phyloP scores from a whole-genome alignment of 92 coral and sea anemone species.

The Parazoanthus darwini region DNA sequence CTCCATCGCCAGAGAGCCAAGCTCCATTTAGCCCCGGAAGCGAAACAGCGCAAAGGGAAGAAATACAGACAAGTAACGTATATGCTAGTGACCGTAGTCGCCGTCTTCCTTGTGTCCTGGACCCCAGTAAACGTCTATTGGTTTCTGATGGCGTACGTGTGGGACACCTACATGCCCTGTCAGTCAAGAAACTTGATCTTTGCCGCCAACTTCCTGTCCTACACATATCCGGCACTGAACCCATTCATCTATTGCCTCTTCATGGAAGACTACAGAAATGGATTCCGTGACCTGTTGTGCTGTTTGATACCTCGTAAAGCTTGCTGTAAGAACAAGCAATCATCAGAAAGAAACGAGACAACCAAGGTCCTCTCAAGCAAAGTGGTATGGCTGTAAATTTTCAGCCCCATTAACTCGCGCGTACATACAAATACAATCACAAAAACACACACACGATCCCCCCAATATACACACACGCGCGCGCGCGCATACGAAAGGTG shows the following conservation, averaged over 20 bases:
- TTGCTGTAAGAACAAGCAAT: not conserved
- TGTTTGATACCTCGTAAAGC: not conserved
- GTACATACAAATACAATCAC: too few species aligned
- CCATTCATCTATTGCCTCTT: slow-evolving; percentile 29
- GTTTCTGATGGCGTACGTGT: slow-evolving; percentile 22
- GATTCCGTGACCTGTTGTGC: slow-evolving; percentile 16
- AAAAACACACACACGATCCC: too few species aligned
- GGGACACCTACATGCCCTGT: not conserved
- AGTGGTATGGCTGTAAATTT: too few species aligned
- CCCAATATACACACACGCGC: too few species aligned
- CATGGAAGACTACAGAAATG: slow-evolving; percentile 21
- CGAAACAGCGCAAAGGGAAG: slow-evolving; percentile 28
- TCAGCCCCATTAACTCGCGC: too few species aligned
- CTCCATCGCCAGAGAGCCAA: slow-evolving; percentile 5
- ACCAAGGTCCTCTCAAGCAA: too few species aligned
- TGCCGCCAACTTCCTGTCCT: slow-evolving; percentile 23
- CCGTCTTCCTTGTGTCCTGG: slow-evolving; percentile 26
- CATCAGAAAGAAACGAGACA: not conserved
- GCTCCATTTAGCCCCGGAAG: slow-evolving; percentile 20
- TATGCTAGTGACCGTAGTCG: slow-evolving; percentile 26
- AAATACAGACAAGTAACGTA: slow-evolving; percentile 15
- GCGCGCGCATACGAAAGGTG: too few species aligned
- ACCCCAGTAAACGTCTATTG: slow-evolving; percentile 15
- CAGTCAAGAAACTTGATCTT: not conserved
- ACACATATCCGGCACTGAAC: slow-evolving; percentile 27